Evolutionary conservation across 2,113 vertebrate genomes (phyloP).

Genomic region (Lasiurus borealis): DNA sequence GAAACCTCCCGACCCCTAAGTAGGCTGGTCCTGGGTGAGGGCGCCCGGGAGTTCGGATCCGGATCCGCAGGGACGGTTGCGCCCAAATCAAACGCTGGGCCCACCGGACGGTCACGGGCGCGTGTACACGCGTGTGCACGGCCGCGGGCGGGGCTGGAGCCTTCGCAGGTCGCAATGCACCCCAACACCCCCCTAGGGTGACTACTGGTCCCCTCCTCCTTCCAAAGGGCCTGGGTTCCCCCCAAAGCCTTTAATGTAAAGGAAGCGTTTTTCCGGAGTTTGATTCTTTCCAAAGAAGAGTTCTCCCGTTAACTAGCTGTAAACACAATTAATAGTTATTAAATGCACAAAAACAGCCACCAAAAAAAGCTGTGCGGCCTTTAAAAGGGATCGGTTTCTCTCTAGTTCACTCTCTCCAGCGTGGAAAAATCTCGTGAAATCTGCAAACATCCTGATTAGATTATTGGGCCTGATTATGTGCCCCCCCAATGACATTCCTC

Average conservation of each 20-base stretch:
- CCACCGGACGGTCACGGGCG: neutral
- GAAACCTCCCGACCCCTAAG: no score
- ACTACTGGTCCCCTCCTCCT: neutral
- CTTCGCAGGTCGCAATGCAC: neutral
- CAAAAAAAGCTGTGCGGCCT: constrained; percentile 63
- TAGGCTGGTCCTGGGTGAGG: constrained; percentile 66
- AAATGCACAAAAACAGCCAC: constrained; percentile 80
- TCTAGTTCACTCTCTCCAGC: constrained; percentile 64
- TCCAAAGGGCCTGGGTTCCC: no score
- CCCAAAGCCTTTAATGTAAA: constrained; percentile 50
- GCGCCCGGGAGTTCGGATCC: constrained; percentile 44
- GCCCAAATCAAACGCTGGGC: neutral
- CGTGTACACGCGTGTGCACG: no score
- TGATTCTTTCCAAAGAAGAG: constrained; percentile 75
- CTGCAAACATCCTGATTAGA: constrained; percentile 69
- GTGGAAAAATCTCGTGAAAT: constrained; percentile 58
- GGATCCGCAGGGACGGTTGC: neutral
- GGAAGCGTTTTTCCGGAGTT: constrained; percentile 68
- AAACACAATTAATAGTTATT: constrained; percentile 86
- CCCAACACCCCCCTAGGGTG: neutral
- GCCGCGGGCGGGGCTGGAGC: neutral
- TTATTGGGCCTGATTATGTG: constrained; percentile 48
- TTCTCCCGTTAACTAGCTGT: constrained; percentile 83
- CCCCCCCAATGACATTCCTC: neutral
- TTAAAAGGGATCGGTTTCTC: constrained; percentile 81